Evolutionary conservation across 37 sponge, comb jelly and placozoan genomes (phyloP).

Genomic region (Spongilla lacustris): DNA sequence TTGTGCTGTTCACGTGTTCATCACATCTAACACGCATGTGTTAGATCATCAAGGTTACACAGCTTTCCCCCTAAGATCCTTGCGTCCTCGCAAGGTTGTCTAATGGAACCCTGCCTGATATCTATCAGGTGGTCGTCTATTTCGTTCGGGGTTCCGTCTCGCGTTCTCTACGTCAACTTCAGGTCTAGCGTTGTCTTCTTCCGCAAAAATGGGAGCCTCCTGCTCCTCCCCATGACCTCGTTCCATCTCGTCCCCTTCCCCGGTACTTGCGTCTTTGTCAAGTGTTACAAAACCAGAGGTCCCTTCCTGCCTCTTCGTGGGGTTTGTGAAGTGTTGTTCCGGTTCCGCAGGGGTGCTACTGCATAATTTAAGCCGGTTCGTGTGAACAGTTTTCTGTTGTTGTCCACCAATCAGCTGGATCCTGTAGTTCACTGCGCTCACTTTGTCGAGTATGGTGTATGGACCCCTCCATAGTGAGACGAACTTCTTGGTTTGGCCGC

Average conservation of each 20-base stretch:
- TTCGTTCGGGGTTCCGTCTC: not conserved
- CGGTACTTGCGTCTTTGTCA: not conserved
- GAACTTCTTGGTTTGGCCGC: constrained; percentile 40
- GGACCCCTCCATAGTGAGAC: constrained; percentile 37
- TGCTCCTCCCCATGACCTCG: not conserved
- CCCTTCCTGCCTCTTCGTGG: not conserved
- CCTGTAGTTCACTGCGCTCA: constrained; percentile 2
- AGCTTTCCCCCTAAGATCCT: not conserved
- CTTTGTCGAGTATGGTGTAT: constrained; percentile 20
- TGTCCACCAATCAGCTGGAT: constrained; percentile 7
- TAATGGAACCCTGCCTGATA: not conserved
- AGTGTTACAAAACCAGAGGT: not conserved
- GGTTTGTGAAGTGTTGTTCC: not conserved
- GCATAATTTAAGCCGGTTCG: not conserved
- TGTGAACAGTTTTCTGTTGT: not conserved
- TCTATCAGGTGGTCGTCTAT: constrained; percentile 1
- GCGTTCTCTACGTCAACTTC: not conserved
- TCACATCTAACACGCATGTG: not conserved
- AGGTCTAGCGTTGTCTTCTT: not conserved
- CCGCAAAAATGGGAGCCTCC: not conserved
- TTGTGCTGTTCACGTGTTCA: not conserved
- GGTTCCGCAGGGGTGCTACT: not conserved
- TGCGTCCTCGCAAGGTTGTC: not conserved
- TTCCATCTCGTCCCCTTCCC: constrained; percentile 1
- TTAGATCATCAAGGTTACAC: not conserved